These are phyloP conservation scores for Chelmon rostratus DNA, from an alignment of 2,797 vertebrate species.

Conservation along the genomic window DNA sequence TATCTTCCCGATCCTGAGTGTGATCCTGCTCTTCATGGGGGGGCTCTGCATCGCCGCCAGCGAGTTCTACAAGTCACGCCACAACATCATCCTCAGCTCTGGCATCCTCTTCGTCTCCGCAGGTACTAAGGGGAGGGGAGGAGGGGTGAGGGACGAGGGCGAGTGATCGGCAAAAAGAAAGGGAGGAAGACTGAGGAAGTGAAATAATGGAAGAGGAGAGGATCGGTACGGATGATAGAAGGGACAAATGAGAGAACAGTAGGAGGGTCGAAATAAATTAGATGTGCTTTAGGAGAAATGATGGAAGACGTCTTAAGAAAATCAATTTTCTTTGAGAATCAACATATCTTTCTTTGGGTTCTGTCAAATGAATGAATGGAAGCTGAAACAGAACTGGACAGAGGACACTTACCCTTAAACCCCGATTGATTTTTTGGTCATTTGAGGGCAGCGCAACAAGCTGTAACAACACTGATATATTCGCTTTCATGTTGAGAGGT, in stretches of 20 bases:
- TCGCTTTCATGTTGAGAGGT: not conserved
- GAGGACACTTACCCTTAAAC: not conserved
- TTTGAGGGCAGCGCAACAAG: not conserved
- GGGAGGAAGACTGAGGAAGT: not conserved
- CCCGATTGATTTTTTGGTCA: slow-evolving; percentile 7
- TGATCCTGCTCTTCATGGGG: slow-evolving; percentile 98
- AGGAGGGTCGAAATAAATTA: not conserved
- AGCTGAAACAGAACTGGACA: not conserved
- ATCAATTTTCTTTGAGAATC: slow-evolving; percentile 4
- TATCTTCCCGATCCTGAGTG: slow-evolving; percentile 98
- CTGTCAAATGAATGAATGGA: slow-evolving; percentile 1
- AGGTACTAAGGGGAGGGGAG: slow-evolving; percentile 83
- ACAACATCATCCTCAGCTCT: slow-evolving; percentile 98
- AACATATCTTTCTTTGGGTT: slow-evolving; percentile 1
- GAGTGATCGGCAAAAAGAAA: not conserved
- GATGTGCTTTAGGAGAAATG: not conserved
- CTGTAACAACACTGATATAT: not conserved
- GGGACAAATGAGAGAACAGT: not conserved
- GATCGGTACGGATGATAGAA: not conserved
- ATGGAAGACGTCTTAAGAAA: slow-evolving; percentile 11
- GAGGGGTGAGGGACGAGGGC: not conserved
- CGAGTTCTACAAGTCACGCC: slow-evolving; percentile 98
- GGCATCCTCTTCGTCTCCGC: slow-evolving; percentile 99
- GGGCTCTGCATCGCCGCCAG: slow-evolving; percentile 98
- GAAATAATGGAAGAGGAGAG: not conserved